phyloP scores from a whole-genome alignment of 2,113 vertebrate genomes.

The Clupea harengus region DNA sequence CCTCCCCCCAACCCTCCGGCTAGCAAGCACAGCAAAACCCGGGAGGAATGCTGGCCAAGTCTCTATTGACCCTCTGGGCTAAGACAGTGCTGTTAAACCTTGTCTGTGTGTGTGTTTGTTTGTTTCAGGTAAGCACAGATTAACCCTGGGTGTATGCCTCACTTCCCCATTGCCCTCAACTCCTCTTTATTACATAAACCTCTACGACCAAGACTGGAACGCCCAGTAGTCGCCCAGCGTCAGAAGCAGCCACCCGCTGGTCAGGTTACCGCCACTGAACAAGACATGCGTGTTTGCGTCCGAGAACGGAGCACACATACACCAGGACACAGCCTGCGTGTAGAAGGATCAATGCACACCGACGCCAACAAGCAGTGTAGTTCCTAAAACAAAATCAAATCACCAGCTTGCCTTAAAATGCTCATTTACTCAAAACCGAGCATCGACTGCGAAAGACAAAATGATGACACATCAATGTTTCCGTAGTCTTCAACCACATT shows the following conservation, averaged over 20 bases:
- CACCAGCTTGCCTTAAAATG: background rate
- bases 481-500: background rate
- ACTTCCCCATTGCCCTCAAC: background rate
- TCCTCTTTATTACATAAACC: background rate
- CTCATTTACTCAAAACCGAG: background rate
- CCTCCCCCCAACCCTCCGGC: conserved; percentile 28
- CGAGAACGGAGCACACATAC: background rate
- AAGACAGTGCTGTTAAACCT: background rate
- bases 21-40: background rate
- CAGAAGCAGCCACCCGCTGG: background rate
- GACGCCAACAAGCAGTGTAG: background rate
- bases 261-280: background rate
- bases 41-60: background rate
- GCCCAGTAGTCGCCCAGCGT: background rate
- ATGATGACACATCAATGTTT: background rate
- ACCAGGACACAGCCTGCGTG: background rate
- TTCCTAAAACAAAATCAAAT: background rate
- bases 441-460: background rate
- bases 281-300: background rate
- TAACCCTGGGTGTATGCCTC: conserved; percentile 28
- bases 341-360: background rate
- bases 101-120: background rate
- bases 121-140: conserved; percentile 45
- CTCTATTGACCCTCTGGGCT: background rate
- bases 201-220: background rate